Percentiles rank a stretch among this genome's conserved stretches.
Evolutionary conservation across 2,888 invertebrate species (phyloP).

Genomic region (Caenorhabditis uteleia): DNA sequence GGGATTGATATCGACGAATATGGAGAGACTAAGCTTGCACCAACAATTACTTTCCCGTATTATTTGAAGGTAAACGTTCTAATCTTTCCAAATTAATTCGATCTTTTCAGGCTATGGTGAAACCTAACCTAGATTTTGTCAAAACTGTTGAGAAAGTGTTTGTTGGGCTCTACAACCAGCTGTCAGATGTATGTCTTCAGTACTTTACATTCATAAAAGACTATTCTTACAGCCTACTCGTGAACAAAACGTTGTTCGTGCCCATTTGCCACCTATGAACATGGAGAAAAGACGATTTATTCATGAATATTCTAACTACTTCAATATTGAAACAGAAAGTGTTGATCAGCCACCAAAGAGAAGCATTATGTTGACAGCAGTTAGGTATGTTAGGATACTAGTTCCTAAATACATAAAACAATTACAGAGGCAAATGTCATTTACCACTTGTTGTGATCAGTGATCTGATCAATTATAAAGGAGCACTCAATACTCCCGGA

Average conservation of each 20-base stretch:
- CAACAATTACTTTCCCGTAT: slow-evolving; percentile 47
- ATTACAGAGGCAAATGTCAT: slow-evolving; percentile 43
- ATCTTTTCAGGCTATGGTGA: slow-evolving; percentile 33
- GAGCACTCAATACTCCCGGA: slow-evolving; percentile 40
- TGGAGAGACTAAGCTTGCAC: slow-evolving; percentile 40
- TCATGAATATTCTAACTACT: slow-evolving; percentile 92
- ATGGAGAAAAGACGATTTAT: slow-evolving; percentile 74
- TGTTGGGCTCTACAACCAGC: slow-evolving; percentile 20
- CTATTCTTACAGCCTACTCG: slow-evolving; percentile 6
- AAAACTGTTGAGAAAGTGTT: slow-evolving; percentile 35
- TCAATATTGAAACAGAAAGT: slow-evolving; percentile 89
- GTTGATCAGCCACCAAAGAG: slow-evolving; percentile 94
- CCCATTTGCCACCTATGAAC: slow-evolving; percentile 45
- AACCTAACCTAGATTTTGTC: slow-evolving; percentile 30
- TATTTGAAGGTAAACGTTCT: no score
- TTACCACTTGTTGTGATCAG: slow-evolving; percentile 45
- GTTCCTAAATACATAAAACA: slow-evolving; percentile 9
- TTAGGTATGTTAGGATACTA: no score
- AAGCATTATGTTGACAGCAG: slow-evolving; percentile 78
- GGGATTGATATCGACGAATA: slow-evolving; percentile 80
- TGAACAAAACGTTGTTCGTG: slow-evolving; percentile 11
- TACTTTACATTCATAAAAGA: not conserved
- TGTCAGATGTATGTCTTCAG: slow-evolving; percentile 27
- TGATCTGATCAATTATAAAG: slow-evolving; percentile 46
- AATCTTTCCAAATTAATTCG: no score